phyloP scores from a whole-genome alignment of 2,888 invertebrate genomes.

The Heliconius ismenius region DNA sequence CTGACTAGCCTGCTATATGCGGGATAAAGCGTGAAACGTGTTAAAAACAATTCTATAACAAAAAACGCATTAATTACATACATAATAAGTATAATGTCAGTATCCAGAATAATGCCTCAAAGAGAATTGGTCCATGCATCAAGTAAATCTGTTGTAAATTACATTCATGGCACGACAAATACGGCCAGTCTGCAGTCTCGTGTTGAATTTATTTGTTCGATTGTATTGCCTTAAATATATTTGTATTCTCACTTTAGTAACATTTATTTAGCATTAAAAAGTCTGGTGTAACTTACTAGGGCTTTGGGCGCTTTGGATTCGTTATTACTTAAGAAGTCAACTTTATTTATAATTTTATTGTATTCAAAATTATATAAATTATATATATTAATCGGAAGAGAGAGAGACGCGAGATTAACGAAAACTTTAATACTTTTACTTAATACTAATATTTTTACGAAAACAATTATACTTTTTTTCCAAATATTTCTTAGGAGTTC shows the following conservation, averaged over 20 bases:
- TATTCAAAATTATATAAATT: not conserved
- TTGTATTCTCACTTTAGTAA: constrained; percentile 25
- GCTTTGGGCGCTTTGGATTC: not conserved
- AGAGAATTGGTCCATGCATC: constrained; percentile 44
- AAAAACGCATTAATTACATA: constrained; percentile 12
- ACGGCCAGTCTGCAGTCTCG: constrained; percentile 44
- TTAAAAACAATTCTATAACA: not conserved
- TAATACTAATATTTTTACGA: too few relatives aligned
- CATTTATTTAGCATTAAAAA: constrained; percentile 26
- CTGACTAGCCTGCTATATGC: not conserved
- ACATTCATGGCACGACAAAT: constrained; percentile 51
- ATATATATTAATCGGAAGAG: not conserved
- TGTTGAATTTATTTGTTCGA: constrained; percentile 38
- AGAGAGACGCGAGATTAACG: too few relatives aligned
- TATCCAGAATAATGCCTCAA: constrained; percentile 36
- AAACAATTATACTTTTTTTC: too few relatives aligned
- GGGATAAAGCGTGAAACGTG: not conserved
- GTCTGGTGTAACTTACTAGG: constrained; percentile 12
- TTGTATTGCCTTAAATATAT: constrained; percentile 34
- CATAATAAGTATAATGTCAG: constrained; percentile 2
- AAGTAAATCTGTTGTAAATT: constrained; percentile 54
- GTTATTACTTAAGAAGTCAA: not conserved
- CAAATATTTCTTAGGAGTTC: too few relatives aligned
- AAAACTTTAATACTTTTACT: too few relatives aligned
- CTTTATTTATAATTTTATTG: not conserved